Conservation (phyloP, 1,140 invertebrate genomes). For the Heliconius hermathena region DNA sequence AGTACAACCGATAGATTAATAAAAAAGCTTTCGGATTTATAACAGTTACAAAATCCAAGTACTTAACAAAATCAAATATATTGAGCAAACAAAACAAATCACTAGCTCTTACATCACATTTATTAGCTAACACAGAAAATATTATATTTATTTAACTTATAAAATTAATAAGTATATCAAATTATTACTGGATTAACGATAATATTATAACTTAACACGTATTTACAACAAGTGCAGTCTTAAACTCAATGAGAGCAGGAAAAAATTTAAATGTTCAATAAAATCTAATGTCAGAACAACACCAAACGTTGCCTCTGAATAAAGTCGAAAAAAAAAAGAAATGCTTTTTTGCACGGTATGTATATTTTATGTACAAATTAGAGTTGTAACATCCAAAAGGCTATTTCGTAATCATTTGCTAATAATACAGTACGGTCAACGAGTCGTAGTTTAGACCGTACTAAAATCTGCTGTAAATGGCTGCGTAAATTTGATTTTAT, state of each 20-base stretch:
- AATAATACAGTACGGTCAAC: not conserved
- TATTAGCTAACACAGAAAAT: constrained; percentile 42
- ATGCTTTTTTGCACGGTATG: too few relatives aligned
- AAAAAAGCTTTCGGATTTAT: constrained; percentile 56
- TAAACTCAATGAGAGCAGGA: constrained; percentile 49
- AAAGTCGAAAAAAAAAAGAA: not conserved
- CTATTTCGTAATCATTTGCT: not conserved
- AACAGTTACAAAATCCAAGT: constrained; percentile 49
- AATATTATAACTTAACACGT: constrained; percentile 19
- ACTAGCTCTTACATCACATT: constrained; percentile 42
- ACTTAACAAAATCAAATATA: constrained; percentile 43
- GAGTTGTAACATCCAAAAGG: not conserved
- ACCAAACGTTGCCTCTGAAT: too few relatives aligned
- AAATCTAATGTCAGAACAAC: too few relatives aligned
- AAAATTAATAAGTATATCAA: constrained; percentile 19
- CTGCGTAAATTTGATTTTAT: too few relatives aligned
- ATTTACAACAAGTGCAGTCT: constrained; percentile 65
- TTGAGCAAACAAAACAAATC: constrained; percentile 59
- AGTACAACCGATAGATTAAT: constrained; percentile 59
- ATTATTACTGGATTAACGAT: constrained; percentile 19
- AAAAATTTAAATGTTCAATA: constrained; percentile 23
- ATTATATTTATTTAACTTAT: constrained; percentile 39
- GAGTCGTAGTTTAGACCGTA: too few relatives aligned
- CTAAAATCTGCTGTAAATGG: too few relatives aligned
- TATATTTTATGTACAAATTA: too few relatives aligned